Evolutionary conservation across 2,888 invertebrate species (phyloP).

Genomic region (Scrobipalpa costella): DNA sequence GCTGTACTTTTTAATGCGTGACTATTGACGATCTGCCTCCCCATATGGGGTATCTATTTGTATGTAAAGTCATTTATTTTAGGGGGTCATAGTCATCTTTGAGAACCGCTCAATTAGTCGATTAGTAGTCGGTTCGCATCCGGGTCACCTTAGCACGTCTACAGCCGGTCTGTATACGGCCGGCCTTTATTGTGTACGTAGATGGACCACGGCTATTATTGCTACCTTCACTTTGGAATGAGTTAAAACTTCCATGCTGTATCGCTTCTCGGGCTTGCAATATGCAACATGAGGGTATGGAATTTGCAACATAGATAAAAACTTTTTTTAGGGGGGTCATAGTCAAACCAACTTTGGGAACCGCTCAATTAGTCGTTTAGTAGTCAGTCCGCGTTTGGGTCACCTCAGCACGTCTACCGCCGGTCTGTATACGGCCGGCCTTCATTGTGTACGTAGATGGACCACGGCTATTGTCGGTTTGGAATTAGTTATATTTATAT

Average conservation of each 20-base stretch:
- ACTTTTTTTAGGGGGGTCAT: background rate
- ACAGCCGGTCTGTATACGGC: background rate
- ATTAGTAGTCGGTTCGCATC: conserved; percentile 6
- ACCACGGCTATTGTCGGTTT: background rate
- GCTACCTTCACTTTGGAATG: background rate
- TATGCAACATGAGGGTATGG: no score
- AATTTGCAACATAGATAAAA: no score
- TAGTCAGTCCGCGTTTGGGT: background rate
- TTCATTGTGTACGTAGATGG: background rate
- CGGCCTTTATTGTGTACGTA: conserved; percentile 1
- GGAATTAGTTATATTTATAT: background rate
- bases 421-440: background rate
- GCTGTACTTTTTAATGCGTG: no score
- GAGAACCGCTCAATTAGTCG: background rate
- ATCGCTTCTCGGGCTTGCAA: no score
- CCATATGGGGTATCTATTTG: no score
- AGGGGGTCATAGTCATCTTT: background rate
- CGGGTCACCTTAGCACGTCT: conserved; percentile 5
- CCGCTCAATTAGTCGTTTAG: background rate
- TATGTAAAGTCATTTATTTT: no score
- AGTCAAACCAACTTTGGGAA: background rate
- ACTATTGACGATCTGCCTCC: no score
- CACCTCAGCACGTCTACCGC: background rate
- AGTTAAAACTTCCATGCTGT: no score
- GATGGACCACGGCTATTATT: background rate